A percentile compares a stretch with the other conserved stretches of the same genome.
Evolutionary conservation across 2,113 vertebrate genomes (phyloP).

Genomic region (Melanocharis versteri): DNA sequence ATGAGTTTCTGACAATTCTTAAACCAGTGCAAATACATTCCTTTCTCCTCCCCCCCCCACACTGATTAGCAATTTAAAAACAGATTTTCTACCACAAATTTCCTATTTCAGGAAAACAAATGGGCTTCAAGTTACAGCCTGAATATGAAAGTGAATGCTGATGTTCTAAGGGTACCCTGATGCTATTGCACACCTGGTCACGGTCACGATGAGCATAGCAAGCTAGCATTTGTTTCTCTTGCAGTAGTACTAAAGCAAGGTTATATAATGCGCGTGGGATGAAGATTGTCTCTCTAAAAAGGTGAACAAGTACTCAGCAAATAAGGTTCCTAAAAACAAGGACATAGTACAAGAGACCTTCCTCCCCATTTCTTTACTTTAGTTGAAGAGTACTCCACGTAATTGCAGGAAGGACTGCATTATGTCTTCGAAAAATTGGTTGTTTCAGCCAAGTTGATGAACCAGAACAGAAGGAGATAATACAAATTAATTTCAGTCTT

Average conservation of each 20-base stretch:
- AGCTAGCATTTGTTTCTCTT: neutral
- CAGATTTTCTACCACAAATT: neutral
- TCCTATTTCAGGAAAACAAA: neutral
- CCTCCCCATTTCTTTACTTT: neutral
- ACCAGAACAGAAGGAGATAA: neutral
- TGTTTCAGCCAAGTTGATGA: neutral
- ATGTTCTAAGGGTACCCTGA: neutral
- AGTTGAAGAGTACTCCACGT: neutral
- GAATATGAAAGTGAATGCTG: neutral
- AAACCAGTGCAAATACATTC: neutral
- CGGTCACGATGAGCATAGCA: fast-evolving
- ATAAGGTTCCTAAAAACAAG: neutral
- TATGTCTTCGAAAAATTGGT: neutral
- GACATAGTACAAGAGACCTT: neutral
- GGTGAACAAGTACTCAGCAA: neutral
- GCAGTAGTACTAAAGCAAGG: neutral
- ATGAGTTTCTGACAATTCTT: neutral
- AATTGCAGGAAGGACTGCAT: neutral
- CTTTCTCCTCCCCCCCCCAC: fast-evolving
- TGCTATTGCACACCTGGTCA: neutral
- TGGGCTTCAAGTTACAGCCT: neutral
- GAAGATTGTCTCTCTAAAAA: neutral
- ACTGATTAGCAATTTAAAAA: neutral
- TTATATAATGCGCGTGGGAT: neutral
- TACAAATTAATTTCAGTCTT: neutral